A percentile compares a stretch with the other conserved stretches of the same genome.
Evolutionary conservation across 1,140 invertebrate genomes (phyloP).

Genomic region (Antheraea pernyi): DNA sequence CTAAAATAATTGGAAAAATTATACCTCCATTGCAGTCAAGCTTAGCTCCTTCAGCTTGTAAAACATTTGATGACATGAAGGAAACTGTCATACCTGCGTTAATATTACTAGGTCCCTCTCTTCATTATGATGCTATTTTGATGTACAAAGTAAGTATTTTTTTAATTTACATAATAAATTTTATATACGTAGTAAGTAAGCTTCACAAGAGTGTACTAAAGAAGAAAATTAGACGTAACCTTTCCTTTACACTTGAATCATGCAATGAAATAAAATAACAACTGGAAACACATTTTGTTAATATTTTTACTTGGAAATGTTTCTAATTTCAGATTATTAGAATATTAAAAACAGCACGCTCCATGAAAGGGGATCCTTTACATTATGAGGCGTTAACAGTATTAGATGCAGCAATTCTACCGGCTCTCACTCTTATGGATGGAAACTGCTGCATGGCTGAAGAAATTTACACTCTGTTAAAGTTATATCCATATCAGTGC

Average conservation of each 20-base stretch:
- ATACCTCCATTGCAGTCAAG: constrained; percentile 80
- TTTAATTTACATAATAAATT: background rate
- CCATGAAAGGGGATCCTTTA: constrained; percentile 73
- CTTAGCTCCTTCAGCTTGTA: constrained; percentile 80
- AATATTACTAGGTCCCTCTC: constrained; percentile 90
- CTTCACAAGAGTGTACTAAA: too few species aligned
- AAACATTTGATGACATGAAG: constrained; percentile 85
- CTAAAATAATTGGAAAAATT: constrained; percentile 83
- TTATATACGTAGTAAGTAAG: too few species aligned
- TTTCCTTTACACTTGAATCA: too few species aligned
- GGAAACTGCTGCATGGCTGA: constrained; percentile 97
- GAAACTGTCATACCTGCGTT: constrained; percentile 93
- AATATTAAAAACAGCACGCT: constrained; percentile 61
- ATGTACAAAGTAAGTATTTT: constrained; percentile 88
- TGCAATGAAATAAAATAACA: too few species aligned
- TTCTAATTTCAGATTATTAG: constrained; percentile 64
- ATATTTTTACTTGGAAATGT: background rate
- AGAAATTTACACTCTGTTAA: constrained; percentile 96
- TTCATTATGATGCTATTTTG: constrained; percentile 92
- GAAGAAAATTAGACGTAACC: too few species aligned
- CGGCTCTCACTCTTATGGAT: constrained; percentile 94
- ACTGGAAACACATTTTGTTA: too few species aligned
- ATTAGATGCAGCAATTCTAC: constrained; percentile 92
- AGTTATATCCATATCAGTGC: constrained; percentile 95
- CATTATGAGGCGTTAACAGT: constrained; percentile 92